Percentiles rank a stretch among this genome's conserved stretches.
phyloP scores from a whole-genome alignment of 2,888 invertebrate genomes.

The Amphipoea oculea region DNA sequence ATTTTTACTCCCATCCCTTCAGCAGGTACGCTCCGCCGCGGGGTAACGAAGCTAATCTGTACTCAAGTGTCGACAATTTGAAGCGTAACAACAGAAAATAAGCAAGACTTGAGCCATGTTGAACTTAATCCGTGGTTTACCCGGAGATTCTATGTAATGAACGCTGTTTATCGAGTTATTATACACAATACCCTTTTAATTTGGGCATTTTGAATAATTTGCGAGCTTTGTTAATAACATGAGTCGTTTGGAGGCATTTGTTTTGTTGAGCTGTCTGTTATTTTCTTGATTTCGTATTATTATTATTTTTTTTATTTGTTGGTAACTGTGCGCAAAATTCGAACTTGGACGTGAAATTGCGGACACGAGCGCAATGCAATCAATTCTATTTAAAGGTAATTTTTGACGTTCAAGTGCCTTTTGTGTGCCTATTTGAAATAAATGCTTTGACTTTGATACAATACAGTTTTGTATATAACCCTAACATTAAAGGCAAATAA shows the following conservation, averaged over 20 bases:
- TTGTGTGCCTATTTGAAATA: no score
- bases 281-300: neutral
- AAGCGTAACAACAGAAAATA: conserved; percentile 90
- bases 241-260: conserved; percentile 2
- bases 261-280: conserved; percentile 5
- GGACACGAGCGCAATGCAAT: neutral
- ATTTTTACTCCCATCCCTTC: conserved; percentile 71
- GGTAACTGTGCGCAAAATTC: neutral
- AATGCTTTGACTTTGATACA: no score
- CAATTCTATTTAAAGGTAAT: no score
- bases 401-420: no score
- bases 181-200: conserved; percentile 65
- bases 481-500: neutral
- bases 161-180: conserved; percentile 66
- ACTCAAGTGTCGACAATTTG: conserved; percentile 90
- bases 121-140: conserved; percentile 77
- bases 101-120: conserved; percentile 82
- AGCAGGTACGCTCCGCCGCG: conserved; percentile 83
- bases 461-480: neutral
- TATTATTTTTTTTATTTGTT: neutral
- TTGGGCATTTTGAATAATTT: conserved; percentile 56
- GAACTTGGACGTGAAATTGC: neutral
- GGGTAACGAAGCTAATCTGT: conserved; percentile 91
- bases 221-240: conserved; percentile 33
- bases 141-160: conserved; percentile 72